Evolutionary conservation across 2,113 vertebrate genomes (phyloP).

Genomic region (Scomber japonicus): DNA sequence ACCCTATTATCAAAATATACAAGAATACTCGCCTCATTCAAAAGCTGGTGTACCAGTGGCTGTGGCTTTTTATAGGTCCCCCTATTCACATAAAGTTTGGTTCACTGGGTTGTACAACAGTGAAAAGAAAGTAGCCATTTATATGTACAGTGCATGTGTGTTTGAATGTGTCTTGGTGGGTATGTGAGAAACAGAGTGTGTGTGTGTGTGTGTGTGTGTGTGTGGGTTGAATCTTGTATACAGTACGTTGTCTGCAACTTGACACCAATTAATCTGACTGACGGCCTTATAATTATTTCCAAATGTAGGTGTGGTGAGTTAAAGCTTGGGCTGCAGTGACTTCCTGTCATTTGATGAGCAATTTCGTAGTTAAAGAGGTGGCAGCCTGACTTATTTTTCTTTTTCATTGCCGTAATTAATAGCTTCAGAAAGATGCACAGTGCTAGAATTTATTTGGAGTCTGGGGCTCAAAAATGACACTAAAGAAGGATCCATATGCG

Average conservation of each 20-base stretch:
- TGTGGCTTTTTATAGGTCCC: slow-evolving; percentile 38
- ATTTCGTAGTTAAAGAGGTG: slow-evolving; percentile 29
- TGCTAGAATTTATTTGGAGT: not conserved
- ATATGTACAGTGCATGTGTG: slow-evolving; percentile 14
- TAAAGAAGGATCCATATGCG: not conserved
- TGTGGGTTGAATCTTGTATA: slow-evolving; percentile 14
- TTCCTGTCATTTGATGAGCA: slow-evolving; percentile 56
- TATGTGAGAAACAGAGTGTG: too few species aligned
- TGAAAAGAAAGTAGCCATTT: slow-evolving; percentile 34
- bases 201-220: too few species aligned
- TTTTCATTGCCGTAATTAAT: slow-evolving; percentile 56
- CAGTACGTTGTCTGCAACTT: slow-evolving; percentile 40
- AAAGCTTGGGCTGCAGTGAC: slow-evolving; percentile 17
- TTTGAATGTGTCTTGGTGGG: too few species aligned
- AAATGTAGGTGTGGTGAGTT: slow-evolving; percentile 64
- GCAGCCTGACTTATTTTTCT: slow-evolving; percentile 38
- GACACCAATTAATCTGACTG: slow-evolving; percentile 56
- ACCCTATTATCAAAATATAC: slow-evolving; percentile 68
- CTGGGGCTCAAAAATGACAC: not conserved
- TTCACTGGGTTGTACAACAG: not conserved
- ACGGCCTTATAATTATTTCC: slow-evolving; percentile 67
- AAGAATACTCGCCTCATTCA: slow-evolving; percentile 53
- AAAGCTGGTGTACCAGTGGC: slow-evolving; percentile 20
- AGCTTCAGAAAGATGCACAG: slow-evolving; percentile 9
- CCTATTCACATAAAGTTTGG: slow-evolving; percentile 30